Base-by-base conservation (phyloP, 2,888 invertebrate genomes). In the Sinohyriopsis cumingii region DNA sequence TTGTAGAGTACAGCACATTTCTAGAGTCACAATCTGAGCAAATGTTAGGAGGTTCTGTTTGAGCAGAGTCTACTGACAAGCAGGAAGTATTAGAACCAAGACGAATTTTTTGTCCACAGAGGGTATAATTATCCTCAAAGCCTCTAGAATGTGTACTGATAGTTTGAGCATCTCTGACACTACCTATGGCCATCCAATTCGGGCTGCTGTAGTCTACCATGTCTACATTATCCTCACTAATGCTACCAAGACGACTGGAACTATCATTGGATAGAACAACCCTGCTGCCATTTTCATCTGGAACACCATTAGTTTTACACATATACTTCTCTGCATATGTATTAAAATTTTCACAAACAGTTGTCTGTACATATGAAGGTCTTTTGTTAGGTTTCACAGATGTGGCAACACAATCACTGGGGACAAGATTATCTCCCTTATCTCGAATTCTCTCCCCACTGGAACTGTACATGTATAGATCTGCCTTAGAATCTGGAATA, bases 281-380 rank as follows among this genome's bases (percentile, higher is more conserved):
- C 15, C 45, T 45, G 45, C 45, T 45, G 45, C 15, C 45, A 45
- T 45, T 45, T 45, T 45, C 45, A 15, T 45, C 45, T 3, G 45
- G 15, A 45, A 45, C 45, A 15, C 45, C 15, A 15, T 45, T 45
- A 45, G 9, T 45, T 45, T 45, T 45, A 45, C 45, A 45, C 45
- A 68, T 68, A 65, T 77, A 73, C n/a, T 77, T 73, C 28, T 67
- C 68, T 61, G 68, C 66, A 33, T 65, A 63, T 33, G 69, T 55
- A 63, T 69, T 59, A n/a, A 72, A 70, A 55, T 77, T 77, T 65
- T 77, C 77, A 63, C 73, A 73, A 19, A 77, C 77, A n/a, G 72
- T 72, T n/a, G 77, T 77, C 62, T 77, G 75, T 28, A 77, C 75
- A 67, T 77, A 77, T n/a, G 71, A 72, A 25, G 77, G 77, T 62